Evolutionary conservation across 1,140 invertebrate genomes (phyloP).

Genomic region (Drosophila busckii): DNA sequence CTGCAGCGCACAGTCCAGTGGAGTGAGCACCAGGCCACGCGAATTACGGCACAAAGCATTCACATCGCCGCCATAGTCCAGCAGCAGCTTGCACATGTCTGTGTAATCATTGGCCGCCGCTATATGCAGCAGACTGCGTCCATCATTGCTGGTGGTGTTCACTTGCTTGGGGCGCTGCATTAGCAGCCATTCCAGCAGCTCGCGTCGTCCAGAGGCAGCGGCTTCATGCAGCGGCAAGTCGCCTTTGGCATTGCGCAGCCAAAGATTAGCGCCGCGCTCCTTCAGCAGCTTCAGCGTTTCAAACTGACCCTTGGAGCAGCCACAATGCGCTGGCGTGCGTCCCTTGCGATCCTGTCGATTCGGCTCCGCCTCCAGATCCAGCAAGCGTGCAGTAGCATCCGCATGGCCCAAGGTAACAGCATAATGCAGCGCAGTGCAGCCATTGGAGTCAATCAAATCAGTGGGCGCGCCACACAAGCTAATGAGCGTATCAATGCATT

Average conservation of each 20-base stretch:
- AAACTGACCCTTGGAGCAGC: slow-evolving; percentile 96
- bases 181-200: slow-evolving; percentile 92
- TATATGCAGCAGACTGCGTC: slow-evolving; percentile 94
- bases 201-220: slow-evolving; percentile 92
- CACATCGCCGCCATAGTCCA: slow-evolving; percentile 89
- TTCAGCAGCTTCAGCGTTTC: slow-evolving; percentile 82
- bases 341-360: slow-evolving; percentile 96
- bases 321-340: slow-evolving; percentile 88
- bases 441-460: slow-evolving; percentile 92
- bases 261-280: slow-evolving; percentile 92
- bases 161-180: slow-evolving; percentile 89
- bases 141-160: slow-evolving; percentile 94
- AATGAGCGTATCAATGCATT: slow-evolving; percentile 94
- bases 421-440: slow-evolving; percentile 97
- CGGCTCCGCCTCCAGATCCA: slow-evolving; percentile 92
- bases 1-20: slow-evolving; percentile 92
- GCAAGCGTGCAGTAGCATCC: slow-evolving; percentile 92
- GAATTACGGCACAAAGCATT: slow-evolving; percentile 90
- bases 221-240: slow-evolving; percentile 97
- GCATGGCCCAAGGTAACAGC: slow-evolving; percentile 96
- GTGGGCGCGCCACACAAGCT: slow-evolving; percentile 92
- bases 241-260: slow-evolving; percentile 93
- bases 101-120: slow-evolving; percentile 96
- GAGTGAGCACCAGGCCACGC: slow-evolving; percentile 91
- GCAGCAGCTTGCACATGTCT: slow-evolving; percentile 93